Conservation (phyloP, 2,797 vertebrate genomes). For the Eidolon dupreanum region DNA sequence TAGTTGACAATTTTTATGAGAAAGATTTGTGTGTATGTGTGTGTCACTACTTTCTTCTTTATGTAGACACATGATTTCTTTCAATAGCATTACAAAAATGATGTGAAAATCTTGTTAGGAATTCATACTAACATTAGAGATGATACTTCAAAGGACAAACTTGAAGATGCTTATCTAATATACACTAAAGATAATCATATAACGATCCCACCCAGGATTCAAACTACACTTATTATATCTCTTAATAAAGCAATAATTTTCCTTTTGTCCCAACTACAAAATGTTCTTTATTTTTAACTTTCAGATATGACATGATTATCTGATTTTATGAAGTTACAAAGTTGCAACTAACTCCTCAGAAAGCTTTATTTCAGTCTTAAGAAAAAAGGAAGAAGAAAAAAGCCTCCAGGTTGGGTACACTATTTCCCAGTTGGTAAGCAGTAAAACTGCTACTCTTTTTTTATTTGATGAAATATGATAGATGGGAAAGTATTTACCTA, state of each 20-base stretch:
- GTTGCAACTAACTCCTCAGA: slow-evolving; percentile 60
- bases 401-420: neutral
- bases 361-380: slow-evolving; percentile 45
- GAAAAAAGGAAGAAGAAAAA: neutral
- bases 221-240: slow-evolving; percentile 75
- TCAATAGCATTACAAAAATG: slow-evolving; percentile 50
- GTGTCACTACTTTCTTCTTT: neutral
- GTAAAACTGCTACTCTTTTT: slow-evolving; percentile 12
- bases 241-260: slow-evolving; percentile 80
- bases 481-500: slow-evolving; percentile 19
- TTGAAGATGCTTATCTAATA: slow-evolving; percentile 82
- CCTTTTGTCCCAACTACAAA: slow-evolving; percentile 66
- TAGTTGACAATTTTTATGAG: slow-evolving; percentile 22
- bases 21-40: neutral
- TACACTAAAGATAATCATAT: slow-evolving; percentile 79
- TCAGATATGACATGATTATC: slow-evolving; percentile 69
- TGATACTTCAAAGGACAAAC: slow-evolving; percentile 78
- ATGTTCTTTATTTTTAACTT: slow-evolving; percentile 70
- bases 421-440: slow-evolving; percentile 29
- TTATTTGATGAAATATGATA: slow-evolving; percentile 43
- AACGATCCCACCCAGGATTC: slow-evolving; percentile 74
- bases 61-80: slow-evolving; percentile 6
- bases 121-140: slow-evolving; percentile 78
- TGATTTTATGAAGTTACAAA: slow-evolving; percentile 68
- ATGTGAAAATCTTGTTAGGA: slow-evolving; percentile 77